Evolutionary conservation across 2,797 vertebrate species (phyloP).

Genomic region (Squalus acanthias): DNA sequence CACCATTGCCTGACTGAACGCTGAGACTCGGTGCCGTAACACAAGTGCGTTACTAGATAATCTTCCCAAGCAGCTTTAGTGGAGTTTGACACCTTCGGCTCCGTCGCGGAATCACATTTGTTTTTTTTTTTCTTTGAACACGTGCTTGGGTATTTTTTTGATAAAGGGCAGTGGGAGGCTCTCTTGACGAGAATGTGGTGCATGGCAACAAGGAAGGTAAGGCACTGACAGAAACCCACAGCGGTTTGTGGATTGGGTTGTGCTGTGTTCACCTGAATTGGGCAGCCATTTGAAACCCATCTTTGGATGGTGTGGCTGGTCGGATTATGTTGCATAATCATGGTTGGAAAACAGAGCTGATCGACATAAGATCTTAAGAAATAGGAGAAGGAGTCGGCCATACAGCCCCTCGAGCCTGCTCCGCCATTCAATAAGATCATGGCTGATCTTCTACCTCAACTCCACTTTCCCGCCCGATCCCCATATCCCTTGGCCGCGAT

Average conservation of each 20-base stretch:
- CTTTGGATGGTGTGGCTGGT: background rate
- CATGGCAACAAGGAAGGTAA: background rate
- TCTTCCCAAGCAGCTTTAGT: background rate
- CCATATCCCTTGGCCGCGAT: too few species aligned
- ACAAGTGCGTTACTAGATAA: background rate
- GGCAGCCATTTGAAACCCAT: background rate
- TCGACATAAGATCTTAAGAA: background rate
- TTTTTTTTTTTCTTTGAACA: too few species aligned
- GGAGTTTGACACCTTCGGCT: background rate
- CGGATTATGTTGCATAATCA: background rate
- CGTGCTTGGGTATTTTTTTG: background rate
- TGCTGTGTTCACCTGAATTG: background rate
- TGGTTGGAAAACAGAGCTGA: background rate
- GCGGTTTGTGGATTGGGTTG: background rate
- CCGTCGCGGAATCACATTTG: background rate
- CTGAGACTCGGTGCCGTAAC: background rate
- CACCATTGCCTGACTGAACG: too few species aligned
- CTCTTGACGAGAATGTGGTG: background rate
- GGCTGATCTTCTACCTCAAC: too few species aligned
- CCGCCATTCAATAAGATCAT: too few species aligned
- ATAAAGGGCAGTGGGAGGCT: background rate
- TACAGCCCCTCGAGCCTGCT: too few species aligned
- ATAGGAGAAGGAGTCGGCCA: too few species aligned
- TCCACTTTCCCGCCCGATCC: too few species aligned
- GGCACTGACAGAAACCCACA: background rate